Evolutionary conservation across 2,888 invertebrate genomes (phyloP).

Genomic region (Clusia tigrina): DNA sequence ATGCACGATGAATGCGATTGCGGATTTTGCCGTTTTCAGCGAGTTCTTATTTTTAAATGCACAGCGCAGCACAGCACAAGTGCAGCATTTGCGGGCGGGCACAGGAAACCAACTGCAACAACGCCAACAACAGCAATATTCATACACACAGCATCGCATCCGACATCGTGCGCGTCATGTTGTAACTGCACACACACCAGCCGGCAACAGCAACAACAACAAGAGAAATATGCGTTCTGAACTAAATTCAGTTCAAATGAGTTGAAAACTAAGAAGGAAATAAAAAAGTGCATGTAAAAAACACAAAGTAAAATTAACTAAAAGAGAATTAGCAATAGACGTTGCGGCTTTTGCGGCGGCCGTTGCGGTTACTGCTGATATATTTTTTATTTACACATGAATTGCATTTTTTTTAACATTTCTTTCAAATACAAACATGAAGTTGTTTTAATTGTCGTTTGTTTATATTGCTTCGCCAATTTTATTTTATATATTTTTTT

Average conservation of each 20-base stretch:
- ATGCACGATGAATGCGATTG: neutral
- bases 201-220: too few species aligned
- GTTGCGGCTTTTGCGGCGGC: too few species aligned
- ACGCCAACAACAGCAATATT: neutral
- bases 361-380: too few species aligned
- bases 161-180: conserved; percentile 1
- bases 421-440: too few species aligned
- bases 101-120: conserved; percentile 6
- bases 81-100: conserved; percentile 4
- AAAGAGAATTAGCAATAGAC: too few species aligned
- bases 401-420: too few species aligned
- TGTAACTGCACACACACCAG: conserved; percentile 6
- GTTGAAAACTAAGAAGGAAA: neutral
- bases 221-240: too few species aligned
- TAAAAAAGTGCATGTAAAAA: neutral
- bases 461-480: too few species aligned
- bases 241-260: conserved; percentile 13
- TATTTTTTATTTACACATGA: too few species aligned
- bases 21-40: neutral
- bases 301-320: too few species aligned
- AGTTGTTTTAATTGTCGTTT: too few species aligned
- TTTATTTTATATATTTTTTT: too few species aligned
- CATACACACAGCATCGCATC: conserved; percentile 1
- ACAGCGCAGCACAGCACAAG: neutral
- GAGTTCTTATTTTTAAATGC: conserved; percentile 7